Evolutionary conservation across 2,888 invertebrate species (phyloP).

Genomic region (Thereva nobilitata): DNA sequence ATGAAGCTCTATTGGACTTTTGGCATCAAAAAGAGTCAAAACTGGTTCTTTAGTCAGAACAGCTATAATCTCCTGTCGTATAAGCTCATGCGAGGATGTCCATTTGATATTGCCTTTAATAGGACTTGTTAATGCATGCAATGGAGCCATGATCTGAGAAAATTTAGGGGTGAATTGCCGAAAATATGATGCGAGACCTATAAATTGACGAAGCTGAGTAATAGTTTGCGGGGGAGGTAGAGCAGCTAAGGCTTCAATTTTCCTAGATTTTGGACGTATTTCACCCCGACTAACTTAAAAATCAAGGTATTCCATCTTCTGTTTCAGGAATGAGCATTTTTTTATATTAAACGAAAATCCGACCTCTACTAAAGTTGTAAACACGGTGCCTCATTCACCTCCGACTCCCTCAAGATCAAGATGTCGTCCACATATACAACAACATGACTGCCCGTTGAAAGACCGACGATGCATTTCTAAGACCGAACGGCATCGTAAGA

Average conservation of each 20-base stretch:
- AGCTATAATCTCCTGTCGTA: conserved; percentile 3
- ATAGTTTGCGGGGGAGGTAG: conserved; percentile 42
- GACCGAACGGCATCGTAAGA: conserved; percentile 49
- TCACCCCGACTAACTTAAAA: conserved; percentile 43
- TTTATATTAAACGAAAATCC: conserved; percentile 31
- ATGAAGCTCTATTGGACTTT: background rate
- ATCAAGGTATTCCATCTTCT: conserved; percentile 44
- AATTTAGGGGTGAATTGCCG: conserved; percentile 6
- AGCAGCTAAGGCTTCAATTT: conserved; percentile 44
- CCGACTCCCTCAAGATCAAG: conserved; percentile 36
- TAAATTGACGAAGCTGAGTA: conserved; percentile 45
- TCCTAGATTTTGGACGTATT: conserved; percentile 44
- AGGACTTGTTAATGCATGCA: conserved; percentile 1
- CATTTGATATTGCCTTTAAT: background rate
- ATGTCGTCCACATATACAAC: conserved; percentile 46
- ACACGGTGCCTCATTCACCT: background rate
- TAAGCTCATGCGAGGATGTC: background rate
- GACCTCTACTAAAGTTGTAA: background rate
- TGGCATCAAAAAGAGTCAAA: background rate
- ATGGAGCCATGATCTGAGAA: background rate
- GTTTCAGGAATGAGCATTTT: conserved; percentile 43
- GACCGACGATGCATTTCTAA: conserved; percentile 47
- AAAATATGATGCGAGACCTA: conserved; percentile 47
- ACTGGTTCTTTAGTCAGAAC: conserved; percentile 4
- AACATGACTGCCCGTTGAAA: conserved; percentile 48